Percentiles rank a stretch among this genome's conserved stretches.
Evolutionary conservation across 2,113 vertebrate genomes (phyloP).

Genomic region (Vidua macroura): DNA sequence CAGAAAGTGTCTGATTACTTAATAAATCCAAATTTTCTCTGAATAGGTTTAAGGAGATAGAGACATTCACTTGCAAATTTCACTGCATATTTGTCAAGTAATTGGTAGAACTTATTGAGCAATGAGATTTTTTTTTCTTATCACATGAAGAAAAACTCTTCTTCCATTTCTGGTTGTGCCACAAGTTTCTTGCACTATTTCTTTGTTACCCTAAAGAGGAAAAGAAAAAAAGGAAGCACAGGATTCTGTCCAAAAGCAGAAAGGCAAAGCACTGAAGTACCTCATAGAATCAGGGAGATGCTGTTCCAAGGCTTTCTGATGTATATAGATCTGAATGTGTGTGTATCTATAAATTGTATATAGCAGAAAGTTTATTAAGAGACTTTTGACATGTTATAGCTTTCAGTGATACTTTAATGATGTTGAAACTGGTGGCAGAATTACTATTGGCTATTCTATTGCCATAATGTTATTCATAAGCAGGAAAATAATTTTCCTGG

Average conservation of each 20-base stretch:
- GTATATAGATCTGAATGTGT: neutral
- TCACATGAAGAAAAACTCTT: neutral
- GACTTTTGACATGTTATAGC: neutral
- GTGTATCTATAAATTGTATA: neutral
- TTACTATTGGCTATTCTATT: neutral
- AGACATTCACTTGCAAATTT: neutral
- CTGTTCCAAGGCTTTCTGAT: neutral
- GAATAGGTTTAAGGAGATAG: neutral
- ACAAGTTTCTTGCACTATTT: neutral
- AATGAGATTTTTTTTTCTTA: neutral
- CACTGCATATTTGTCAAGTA: neutral
- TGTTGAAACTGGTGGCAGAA: neutral
- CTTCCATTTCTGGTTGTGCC: neutral
- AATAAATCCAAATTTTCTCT: slow-evolving; percentile 11
- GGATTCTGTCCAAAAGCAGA: neutral
- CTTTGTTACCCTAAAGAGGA: neutral
- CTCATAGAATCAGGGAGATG: neutral
- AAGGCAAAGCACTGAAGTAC: neutral
- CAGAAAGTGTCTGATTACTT: slow-evolving; percentile 30
- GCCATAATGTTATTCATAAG: neutral
- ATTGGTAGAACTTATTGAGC: neutral
- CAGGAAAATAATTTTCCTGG: neutral
- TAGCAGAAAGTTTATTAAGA: neutral
- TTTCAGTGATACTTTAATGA: neutral
- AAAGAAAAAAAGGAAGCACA: neutral